These are phyloP conservation scores for Malachius bipustulatus DNA, from an alignment of 2,888 invertebrate genomes.

Conservation along the genomic window DNA sequence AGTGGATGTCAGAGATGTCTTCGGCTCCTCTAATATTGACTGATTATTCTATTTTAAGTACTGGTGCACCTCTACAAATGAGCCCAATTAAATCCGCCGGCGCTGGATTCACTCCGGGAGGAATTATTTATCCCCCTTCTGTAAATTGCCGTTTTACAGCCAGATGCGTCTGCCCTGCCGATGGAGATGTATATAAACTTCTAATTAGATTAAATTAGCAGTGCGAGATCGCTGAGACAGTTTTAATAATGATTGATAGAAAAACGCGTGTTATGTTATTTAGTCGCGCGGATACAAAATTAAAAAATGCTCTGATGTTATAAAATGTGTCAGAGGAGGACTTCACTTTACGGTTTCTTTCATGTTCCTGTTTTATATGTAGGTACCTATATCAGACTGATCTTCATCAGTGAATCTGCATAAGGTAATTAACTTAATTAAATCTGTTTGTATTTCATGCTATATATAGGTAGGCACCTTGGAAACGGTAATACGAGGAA, in stretches of 20 bases:
- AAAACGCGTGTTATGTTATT: constrained; percentile 23
- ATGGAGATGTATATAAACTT: constrained; percentile 34
- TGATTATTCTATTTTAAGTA: constrained; percentile 14
- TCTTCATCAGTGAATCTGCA: too few relatives aligned
- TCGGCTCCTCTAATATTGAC: constrained; percentile 13
- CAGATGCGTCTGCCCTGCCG: constrained; percentile 32
- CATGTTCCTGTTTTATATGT: too few relatives aligned
- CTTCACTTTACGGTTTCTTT: too few relatives aligned
- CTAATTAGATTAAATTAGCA: constrained; percentile 37
- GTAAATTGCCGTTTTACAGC: constrained; percentile 32
- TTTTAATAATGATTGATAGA: constrained; percentile 37
- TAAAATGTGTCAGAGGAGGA: too few relatives aligned
- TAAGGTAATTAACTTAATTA: too few relatives aligned
- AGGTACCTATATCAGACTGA: too few relatives aligned
- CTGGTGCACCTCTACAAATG: constrained; percentile 11
- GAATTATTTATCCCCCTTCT: constrained; percentile 15
- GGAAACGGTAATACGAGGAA: too few relatives aligned
- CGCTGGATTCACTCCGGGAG: constrained; percentile 15
- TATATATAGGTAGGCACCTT: too few relatives aligned
- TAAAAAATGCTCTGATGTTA: too few relatives aligned
- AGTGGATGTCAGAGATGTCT: constrained; percentile 14
- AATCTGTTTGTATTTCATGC: too few relatives aligned
- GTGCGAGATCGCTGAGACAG: constrained; percentile 31
- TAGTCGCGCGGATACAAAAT: too few relatives aligned
- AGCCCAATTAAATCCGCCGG: constrained; percentile 20